Conservation (phyloP, 2,113 vertebrate species). For the Microcebus murinus region DNA sequence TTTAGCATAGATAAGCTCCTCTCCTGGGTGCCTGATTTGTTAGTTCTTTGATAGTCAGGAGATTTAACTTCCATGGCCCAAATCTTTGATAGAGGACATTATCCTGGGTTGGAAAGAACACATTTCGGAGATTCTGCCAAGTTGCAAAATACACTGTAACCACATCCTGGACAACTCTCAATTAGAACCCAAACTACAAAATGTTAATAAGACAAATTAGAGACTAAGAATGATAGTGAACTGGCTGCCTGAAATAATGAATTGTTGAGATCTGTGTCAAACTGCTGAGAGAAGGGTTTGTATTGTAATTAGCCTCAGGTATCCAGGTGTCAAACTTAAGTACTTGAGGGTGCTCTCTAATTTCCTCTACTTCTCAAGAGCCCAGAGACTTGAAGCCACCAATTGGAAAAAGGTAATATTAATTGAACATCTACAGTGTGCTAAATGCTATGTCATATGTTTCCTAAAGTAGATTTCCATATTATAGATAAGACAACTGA, state of each 20-base stretch:
- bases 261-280: not conserved
- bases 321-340: not conserved
- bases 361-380: not conserved
- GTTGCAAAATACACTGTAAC: constrained; percentile 39
- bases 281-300: not conserved
- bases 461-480: constrained; percentile 27
- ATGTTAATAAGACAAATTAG: constrained; percentile 57
- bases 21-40: not conserved
- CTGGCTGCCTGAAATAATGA: not conserved
- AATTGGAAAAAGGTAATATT: not conserved
- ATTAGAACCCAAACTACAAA: constrained; percentile 41
- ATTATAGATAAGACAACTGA: not conserved
- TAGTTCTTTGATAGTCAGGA: not conserved
- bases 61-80: not conserved
- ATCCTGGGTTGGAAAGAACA: not conserved
- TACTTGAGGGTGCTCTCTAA: not conserved
- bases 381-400: not conserved
- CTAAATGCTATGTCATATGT: not conserved
- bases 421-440: not conserved
- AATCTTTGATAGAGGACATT: constrained; percentile 37
- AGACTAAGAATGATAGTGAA: not conserved
- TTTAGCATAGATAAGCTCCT: not conserved
- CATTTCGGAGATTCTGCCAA: constrained; percentile 17
- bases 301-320: not conserved
- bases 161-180: not conserved